Percentiles rank a stretch among this genome's conserved stretches.
These are phyloP conservation scores for Caenorhabditis sinica DNA, from an alignment of 2,888 invertebrate species.

Conservation along the genomic window DNA sequence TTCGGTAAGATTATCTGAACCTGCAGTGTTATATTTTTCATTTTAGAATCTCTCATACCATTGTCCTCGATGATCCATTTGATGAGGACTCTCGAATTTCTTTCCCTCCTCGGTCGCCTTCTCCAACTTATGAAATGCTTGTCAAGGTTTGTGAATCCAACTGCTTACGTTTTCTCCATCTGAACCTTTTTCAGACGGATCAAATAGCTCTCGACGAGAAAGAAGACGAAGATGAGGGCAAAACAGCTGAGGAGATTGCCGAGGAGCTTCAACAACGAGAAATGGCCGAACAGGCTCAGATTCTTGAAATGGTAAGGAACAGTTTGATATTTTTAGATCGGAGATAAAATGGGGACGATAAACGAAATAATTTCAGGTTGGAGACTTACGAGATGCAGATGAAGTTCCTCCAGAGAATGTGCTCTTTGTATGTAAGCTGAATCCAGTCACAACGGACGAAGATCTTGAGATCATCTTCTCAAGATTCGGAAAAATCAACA, in stretches of 20 bases:
- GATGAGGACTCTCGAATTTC: constrained; percentile 91
- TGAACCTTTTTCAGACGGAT: constrained; percentile 70
- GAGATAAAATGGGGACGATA: not conserved
- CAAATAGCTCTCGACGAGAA: constrained; percentile 82
- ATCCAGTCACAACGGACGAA: constrained; percentile 97
- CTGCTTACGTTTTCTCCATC: no score
- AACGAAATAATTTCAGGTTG: constrained; percentile 86
- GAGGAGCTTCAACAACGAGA: constrained; percentile 94
- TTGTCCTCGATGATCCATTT: constrained; percentile 96
- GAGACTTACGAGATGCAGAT: constrained; percentile 97
- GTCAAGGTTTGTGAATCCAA: constrained; percentile 66
- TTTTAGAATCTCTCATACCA: constrained; percentile 93
- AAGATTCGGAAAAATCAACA: constrained; percentile 88
- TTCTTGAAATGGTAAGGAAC: constrained; percentile 91
- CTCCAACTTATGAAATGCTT: constrained; percentile 89
- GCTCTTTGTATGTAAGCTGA: constrained; percentile 98
- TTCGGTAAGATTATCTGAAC: constrained; percentile 85
- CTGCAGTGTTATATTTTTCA: not conserved
- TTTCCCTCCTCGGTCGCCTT: constrained; percentile 92
- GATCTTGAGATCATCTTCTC: constrained; percentile 95
- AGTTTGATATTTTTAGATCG: not conserved
- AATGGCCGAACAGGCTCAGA: constrained; percentile 96
- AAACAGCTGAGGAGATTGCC: constrained; percentile 90
- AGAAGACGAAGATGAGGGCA: constrained; percentile 88
- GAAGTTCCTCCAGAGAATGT: constrained; percentile 99